Conservation (phyloP, 1,140 invertebrate species). For the Cyrtorhinus lividipennis region DNA sequence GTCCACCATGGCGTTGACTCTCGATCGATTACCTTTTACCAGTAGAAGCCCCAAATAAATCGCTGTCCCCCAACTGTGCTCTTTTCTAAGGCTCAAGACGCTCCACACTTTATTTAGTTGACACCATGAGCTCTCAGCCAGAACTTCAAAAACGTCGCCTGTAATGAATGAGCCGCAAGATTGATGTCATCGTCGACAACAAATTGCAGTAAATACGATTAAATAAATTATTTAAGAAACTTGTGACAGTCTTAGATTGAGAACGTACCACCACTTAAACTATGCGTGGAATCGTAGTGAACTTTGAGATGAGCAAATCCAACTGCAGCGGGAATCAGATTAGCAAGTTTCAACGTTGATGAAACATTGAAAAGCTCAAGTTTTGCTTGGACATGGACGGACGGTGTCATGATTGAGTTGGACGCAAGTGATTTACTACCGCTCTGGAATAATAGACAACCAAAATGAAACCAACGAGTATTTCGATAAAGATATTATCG, state of each 20-base stretch:
- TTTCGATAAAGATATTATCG: too few species aligned
- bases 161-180: neutral
- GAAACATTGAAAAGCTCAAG: conserved; percentile 44
- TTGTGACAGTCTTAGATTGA: neutral
- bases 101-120: conserved; percentile 36
- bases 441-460: neutral
- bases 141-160: conserved; percentile 38
- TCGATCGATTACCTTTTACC: conserved; percentile 30
- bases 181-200: too few species aligned
- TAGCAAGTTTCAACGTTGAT: conserved; percentile 32
- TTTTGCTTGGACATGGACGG: conserved; percentile 26
- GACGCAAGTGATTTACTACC: neutral
- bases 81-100: conserved; percentile 41
- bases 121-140: conserved; percentile 60
- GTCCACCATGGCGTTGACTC: conserved; percentile 46
- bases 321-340: conserved; percentile 32
- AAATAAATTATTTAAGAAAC: neutral
- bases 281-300: conserved; percentile 14
- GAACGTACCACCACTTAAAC: neutral
- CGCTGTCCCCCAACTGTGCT: conserved; percentile 67
- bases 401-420: neutral
- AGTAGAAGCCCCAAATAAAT: conserved; percentile 41
- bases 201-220: neutral
- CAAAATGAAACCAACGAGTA: neutral
- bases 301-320: conserved; percentile 42